Base-by-base conservation (phyloP, 2,797 vertebrate species). In the Cynopterus sphinx region DNA sequence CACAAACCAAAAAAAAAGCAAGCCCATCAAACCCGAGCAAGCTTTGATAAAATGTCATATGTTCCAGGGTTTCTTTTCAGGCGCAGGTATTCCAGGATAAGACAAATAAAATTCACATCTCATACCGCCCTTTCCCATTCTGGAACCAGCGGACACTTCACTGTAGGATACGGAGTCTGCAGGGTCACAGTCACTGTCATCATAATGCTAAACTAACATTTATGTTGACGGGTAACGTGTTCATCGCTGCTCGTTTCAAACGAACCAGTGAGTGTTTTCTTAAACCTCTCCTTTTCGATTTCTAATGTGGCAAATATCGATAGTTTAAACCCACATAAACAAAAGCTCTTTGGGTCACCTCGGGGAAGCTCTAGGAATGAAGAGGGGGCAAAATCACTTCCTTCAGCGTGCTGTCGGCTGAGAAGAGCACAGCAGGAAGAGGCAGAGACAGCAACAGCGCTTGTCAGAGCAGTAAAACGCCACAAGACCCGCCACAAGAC, bases 261-360 rank as follows among this genome's bases (percentile, higher is more conserved):
- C 9, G 19, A 79, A 57, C 92, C 39, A 7, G 19, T 49, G 15
- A 39, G 16, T 15, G 19, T 75, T 51, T 51, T 49, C 43, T 83
- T 55, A 43, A 82, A 68, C 12, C 0, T n/a, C 39, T 88, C 68
- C 22, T 1, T 41, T 84, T 92, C 3, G 6, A 79, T 71, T 36
- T 61, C 31, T 51, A 75, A 85, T 31, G 28, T 0, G 3, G 28
- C 13, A 61, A 90, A 43, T 51, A 84, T n/a, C 41, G 9, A 77
- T 33, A 93, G 93, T 65, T 85, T 84, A 92, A 97, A 87, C 83
- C 91, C 95, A 93, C 79, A 93, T 84, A 96, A 96, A 93, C 93
- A 93, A 94, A 96, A 94, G 83, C 31, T 89, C 79, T 90, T 91
- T 71, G 96, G n/a, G 57, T 33, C 19, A 73, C 33, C 75, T 67